These are phyloP conservation scores for Pachypsylla venusta DNA, from an alignment of 1,140 invertebrate genomes.

Conservation along the genomic window DNA sequence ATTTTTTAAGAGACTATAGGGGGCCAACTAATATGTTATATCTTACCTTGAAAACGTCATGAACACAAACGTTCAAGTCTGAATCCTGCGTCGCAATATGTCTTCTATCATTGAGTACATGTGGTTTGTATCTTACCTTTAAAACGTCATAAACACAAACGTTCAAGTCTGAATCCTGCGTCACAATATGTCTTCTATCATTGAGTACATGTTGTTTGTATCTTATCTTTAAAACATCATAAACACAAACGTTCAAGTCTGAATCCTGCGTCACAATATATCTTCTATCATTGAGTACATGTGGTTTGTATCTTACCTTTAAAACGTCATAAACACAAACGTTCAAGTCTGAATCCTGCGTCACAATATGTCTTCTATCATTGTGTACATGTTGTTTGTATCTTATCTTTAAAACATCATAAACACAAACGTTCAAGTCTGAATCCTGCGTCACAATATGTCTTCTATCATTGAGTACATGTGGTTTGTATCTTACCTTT, in stretches of 20 bases:
- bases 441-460: slow-evolving; percentile 95
- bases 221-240: slow-evolving; percentile 83
- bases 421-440: slow-evolving; percentile 86
- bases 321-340: slow-evolving; percentile 97
- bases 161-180: slow-evolving; percentile 90
- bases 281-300: slow-evolving; percentile 89
- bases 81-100: slow-evolving; percentile 95
- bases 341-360: slow-evolving; percentile 90
- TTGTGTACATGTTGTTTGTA: slow-evolving; percentile 87
- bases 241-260: slow-evolving; percentile 86
- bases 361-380: slow-evolving; percentile 91
- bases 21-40: too few relatives aligned
- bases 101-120: slow-evolving; percentile 89
- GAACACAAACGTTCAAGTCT: slow-evolving; percentile 85
- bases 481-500: slow-evolving; percentile 67
- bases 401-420: slow-evolving; percentile 83
- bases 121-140: slow-evolving; percentile 67
- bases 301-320: slow-evolving; percentile 67
- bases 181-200: slow-evolving; percentile 91
- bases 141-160: slow-evolving; percentile 97
- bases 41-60: slow-evolving; percentile 83
- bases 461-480: slow-evolving; percentile 89
- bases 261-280: slow-evolving; percentile 95
- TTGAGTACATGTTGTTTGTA: slow-evolving; percentile 87
- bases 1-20: too few relatives aligned